Percentiles rank a stretch among this genome's conserved stretches.
Conservation (phyloP, 2,113 vertebrate species). For the Laticauda laticaudata region DNA sequence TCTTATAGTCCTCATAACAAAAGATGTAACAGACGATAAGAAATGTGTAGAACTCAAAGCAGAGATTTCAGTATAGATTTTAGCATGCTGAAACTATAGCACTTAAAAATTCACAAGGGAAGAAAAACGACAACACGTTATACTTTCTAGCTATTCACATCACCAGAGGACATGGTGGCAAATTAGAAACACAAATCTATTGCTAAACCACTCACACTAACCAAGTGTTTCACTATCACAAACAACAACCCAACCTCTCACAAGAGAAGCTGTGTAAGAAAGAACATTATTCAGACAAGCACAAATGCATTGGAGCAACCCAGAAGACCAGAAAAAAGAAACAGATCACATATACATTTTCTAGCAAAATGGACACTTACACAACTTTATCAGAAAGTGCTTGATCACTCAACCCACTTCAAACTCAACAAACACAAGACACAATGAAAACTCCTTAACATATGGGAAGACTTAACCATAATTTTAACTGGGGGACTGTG, state of each 20-base stretch:
- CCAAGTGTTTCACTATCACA: not conserved
- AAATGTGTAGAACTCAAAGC: not conserved
- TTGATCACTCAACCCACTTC: not conserved
- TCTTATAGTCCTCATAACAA: not conserved
- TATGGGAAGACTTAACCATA: not conserved
- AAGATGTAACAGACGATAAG: not conserved
- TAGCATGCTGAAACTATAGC: not conserved
- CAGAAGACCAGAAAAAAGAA: not conserved
- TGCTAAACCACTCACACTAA: not conserved
- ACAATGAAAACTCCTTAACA: not conserved
- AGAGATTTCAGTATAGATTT: not conserved
- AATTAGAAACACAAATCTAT: not conserved
- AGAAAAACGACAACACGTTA: not conserved
- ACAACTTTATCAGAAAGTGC: not conserved
- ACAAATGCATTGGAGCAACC: not conserved
- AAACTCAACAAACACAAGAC: not conserved
- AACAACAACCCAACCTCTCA: not conserved
- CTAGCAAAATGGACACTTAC: not conserved
- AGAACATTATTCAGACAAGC: not conserved
- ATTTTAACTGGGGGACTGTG: not conserved
- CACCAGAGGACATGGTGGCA: not conserved
- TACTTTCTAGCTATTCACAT: not conserved
- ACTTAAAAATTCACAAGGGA: not conserved
- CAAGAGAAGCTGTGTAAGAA: not conserved
- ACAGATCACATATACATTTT: not conserved